Percentiles rank a stretch among this genome's conserved stretches.
phyloP scores from a whole-genome alignment of 2,888 invertebrate species.

The Tachina fera region DNA sequence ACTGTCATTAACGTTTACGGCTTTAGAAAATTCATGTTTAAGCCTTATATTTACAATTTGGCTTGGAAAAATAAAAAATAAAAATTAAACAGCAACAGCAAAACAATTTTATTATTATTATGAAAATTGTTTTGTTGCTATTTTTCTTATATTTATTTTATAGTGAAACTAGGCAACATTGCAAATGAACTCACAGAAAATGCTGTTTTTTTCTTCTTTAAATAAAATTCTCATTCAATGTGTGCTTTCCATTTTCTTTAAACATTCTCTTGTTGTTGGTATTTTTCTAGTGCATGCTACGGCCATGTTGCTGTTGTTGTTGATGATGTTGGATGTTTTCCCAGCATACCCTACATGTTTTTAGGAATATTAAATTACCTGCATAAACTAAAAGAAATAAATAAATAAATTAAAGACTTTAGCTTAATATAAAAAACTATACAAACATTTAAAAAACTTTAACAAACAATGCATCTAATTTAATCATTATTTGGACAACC shows the following conservation, averaged over 20 bases:
- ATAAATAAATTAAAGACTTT: neutral
- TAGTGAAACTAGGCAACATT: slow-evolving; percentile 69
- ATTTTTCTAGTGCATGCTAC: slow-evolving; percentile 48
- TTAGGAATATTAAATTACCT: slow-evolving; percentile 36
- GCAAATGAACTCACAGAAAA: slow-evolving; percentile 53
- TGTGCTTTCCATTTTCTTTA: slow-evolving; percentile 63
- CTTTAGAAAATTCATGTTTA: slow-evolving; percentile 66
- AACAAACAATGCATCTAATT: too few relatives aligned
- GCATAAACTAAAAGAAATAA: slow-evolving; percentile 3
- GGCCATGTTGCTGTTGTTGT: slow-evolving; percentile 22
- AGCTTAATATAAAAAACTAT: too few relatives aligned
- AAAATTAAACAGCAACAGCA: slow-evolving; percentile 36
- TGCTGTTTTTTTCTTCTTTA: neutral
- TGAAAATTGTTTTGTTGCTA: slow-evolving; percentile 58
- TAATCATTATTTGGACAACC: neutral
- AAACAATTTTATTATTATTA: slow-evolving; percentile 57
- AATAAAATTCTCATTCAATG: slow-evolving; percentile 49
- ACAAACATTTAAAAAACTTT: too few relatives aligned
- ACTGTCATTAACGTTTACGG: slow-evolving; percentile 52
- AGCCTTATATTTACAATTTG: slow-evolving; percentile 56
- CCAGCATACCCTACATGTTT: slow-evolving; percentile 42
- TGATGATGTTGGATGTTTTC: slow-evolving; percentile 54
- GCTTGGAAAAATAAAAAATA: slow-evolving; percentile 25
- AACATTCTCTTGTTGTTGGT: slow-evolving; percentile 54
- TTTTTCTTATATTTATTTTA: slow-evolving; percentile 55